Base-by-base conservation (phyloP, 1,140 invertebrate genomes). In the Aleiodes sp. region DNA sequence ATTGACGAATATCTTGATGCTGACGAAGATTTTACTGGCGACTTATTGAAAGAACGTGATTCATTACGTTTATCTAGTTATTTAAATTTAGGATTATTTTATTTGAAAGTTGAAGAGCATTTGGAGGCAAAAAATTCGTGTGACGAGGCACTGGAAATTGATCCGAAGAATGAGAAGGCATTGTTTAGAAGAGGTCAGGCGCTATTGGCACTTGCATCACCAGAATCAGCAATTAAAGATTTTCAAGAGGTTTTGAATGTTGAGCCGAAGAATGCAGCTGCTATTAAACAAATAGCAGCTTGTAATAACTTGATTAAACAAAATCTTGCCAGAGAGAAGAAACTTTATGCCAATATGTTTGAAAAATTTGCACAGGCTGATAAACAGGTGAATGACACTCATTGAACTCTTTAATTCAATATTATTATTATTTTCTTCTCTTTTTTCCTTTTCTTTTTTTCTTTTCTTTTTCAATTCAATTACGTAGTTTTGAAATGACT, bases 291-390 rank as follows among this genome's bases (percentile, higher is more conserved):
- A 79, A 85, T 96, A 14, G 78, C 87, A 0, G 76, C 92, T 16
- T 96, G 94, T 82, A 90, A 91, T 61, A 88, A 91, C 65, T 88
- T 91, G 56, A 89, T 97, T 2, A 93, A 93, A 82, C 89, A 93
- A 70, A 90, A 94, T 71, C 88, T 91, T 64, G 87, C 90, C 39
- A 92, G 92, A 73, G 97, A 99, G 80, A 97, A 96, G 87, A 92
- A 94, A 77, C 88, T 96, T 9, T 99, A 97, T 84, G 92, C 92
- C 2, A 97, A 96, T 81, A 98, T 99, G 95, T 99, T 99, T 81
- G 91, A 94, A 72, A 94, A 94, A 84, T 93, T 95, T 85, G 93
- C 94, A 1, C 90, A 92, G 76, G 88, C 90, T 81, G 94, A 95
- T 83, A 90, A 89, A 83, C 90, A 94, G 91, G 94, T 95, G n/a